Conservation (phyloP, 2,888 invertebrate species). For the Byasa hedistus region DNA sequence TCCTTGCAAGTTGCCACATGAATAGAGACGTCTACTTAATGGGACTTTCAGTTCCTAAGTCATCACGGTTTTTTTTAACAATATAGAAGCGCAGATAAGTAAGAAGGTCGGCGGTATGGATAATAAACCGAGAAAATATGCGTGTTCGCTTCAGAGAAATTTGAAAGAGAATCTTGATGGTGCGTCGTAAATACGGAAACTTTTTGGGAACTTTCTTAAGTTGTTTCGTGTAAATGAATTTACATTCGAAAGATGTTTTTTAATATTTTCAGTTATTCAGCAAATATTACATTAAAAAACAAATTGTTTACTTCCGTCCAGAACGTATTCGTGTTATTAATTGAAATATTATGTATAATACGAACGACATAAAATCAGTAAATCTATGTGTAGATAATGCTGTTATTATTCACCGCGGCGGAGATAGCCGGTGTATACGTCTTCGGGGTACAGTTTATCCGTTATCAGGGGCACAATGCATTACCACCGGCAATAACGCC, state of each 20-base stretch:
- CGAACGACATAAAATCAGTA: slow-evolving; percentile 5
- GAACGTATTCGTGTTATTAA: neutral
- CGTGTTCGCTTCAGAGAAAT: slow-evolving; percentile 60
- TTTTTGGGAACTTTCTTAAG: slow-evolving; percentile 47
- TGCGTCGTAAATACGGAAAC: slow-evolving; percentile 59
- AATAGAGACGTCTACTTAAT: slow-evolving; percentile 77
- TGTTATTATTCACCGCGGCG: slow-evolving; percentile 43
- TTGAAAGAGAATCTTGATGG: slow-evolving; percentile 66
- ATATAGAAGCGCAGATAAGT: slow-evolving; percentile 69
- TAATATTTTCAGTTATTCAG: neutral
- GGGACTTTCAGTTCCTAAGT: slow-evolving; percentile 79
- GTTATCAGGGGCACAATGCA: slow-evolving; percentile 75
- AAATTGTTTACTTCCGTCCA: neutral
- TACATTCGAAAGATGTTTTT: neutral
- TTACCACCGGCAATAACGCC: slow-evolving; percentile 73
- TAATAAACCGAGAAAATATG: slow-evolving; percentile 75
- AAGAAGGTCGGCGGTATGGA: slow-evolving; percentile 66
- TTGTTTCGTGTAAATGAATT: slow-evolving; percentile 33
- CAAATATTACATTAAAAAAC: neutral
- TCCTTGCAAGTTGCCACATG: slow-evolving; percentile 70
- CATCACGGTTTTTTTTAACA: slow-evolving; percentile 71
- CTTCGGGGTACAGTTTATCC: slow-evolving; percentile 80
- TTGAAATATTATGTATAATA: slow-evolving; percentile 6
- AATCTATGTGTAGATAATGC: slow-evolving; percentile 35
- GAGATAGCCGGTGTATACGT: slow-evolving; percentile 44